Evolutionary conservation across 2,113 vertebrate genomes (phyloP).

Genomic region (Brachyhypopomus gauderio): DNA sequence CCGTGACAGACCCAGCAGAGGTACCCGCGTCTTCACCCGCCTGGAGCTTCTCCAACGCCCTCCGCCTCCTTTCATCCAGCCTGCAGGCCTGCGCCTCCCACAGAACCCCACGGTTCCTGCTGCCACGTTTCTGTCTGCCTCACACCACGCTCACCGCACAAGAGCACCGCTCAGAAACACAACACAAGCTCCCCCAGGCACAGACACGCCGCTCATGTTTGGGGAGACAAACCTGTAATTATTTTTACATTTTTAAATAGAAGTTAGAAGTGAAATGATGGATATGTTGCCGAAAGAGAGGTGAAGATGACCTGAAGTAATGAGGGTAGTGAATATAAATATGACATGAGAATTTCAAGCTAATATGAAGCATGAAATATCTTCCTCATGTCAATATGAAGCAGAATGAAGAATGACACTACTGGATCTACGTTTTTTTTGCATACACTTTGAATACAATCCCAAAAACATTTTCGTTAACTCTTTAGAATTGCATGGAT

Average conservation of each 20-base stretch:
- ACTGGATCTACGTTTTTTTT: no score
- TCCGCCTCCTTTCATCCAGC: constrained; percentile 22
- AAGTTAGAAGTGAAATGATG: no score
- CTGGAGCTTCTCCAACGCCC: constrained; percentile 18
- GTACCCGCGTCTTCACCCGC: not conserved
- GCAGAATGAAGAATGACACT: no score
- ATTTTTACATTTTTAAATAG: not conserved
- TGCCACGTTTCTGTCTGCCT: constrained; percentile 9
- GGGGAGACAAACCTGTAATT: not conserved
- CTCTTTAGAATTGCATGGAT: not conserved
- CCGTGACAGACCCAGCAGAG: constrained; percentile 9
- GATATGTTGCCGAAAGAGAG: no score
- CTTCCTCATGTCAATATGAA: no score
- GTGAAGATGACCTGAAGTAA: no score
- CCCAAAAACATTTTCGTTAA: no score
- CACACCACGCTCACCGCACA: constrained; percentile 19
- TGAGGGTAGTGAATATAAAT: no score
- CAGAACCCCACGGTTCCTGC: not conserved
- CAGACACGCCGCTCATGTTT: not conserved
- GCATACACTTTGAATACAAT: no score
- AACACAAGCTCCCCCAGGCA: not conserved
- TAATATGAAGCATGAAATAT: no score
- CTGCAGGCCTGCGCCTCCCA: constrained; percentile 24
- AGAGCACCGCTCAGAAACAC: constrained; percentile 2
- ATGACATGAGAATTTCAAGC: no score